phyloP scores from a whole-genome alignment of 2,113 vertebrate species.

The Suncus etruscus region DNA sequence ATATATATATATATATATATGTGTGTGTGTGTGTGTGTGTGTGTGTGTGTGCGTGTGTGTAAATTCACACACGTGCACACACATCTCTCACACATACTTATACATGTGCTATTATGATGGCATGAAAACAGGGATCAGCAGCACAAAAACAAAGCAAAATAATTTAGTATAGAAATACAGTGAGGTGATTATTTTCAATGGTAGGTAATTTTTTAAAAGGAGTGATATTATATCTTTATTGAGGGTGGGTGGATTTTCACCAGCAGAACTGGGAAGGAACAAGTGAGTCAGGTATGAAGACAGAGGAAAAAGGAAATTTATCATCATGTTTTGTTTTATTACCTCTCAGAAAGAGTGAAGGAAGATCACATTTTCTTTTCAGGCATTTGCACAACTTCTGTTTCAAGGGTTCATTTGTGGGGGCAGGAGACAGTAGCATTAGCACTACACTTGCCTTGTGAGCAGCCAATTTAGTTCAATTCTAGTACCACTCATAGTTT shows the following conservation, averaged over 20 bases:
- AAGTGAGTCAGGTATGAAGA: not conserved
- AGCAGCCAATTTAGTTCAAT: too few relatives aligned
- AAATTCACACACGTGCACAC: not conserved
- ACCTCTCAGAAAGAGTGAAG: not conserved
- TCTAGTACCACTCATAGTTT: too few relatives aligned
- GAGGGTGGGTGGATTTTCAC: not conserved
- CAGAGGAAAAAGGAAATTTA: not conserved
- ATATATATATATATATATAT: too few relatives aligned
- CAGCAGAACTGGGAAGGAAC: too few relatives aligned
- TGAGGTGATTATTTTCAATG: not conserved
- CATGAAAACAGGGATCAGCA: not conserved
- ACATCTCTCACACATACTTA: too few relatives aligned
- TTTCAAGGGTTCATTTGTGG: not conserved
- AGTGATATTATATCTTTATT: not conserved
- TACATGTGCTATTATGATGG: not conserved
- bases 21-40: not conserved
- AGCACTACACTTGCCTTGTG: too few relatives aligned
- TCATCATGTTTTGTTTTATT: not conserved
- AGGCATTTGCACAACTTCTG: not conserved
- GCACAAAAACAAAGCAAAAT: slow-evolving; percentile 22
- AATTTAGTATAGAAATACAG: not conserved
- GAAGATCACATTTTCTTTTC: not conserved
- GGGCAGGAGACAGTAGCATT: too few relatives aligned
- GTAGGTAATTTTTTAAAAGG: not conserved
- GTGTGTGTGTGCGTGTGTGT: not conserved